These are phyloP conservation scores for Ctenosaura bakeri DNA, from an alignment of 2,797 vertebrate genomes.

Conservation along the genomic window DNA sequence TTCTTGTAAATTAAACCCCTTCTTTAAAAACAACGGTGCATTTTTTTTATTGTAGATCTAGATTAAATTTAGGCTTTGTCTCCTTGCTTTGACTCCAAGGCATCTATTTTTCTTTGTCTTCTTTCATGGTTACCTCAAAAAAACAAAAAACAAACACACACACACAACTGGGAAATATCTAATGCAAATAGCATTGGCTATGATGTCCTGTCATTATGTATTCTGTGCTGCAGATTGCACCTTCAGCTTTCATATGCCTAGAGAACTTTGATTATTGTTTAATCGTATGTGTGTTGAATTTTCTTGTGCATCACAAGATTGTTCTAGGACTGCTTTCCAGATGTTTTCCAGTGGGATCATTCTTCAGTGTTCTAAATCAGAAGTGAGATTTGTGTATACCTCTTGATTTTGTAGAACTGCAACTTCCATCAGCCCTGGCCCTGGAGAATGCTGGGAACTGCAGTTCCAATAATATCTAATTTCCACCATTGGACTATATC, in stretches of 20 bases:
- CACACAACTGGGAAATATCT: neutral
- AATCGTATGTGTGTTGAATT: neutral
- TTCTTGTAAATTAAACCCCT: neutral
- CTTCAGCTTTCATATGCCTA: neutral
- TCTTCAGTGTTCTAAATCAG: neutral
- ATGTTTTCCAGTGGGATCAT: neutral
- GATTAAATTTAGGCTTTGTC: neutral
- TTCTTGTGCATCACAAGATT: neutral
- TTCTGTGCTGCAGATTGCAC: neutral
- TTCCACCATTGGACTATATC: no score
- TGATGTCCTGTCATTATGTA: neutral
- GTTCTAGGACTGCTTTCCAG: neutral
- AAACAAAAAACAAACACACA: neutral
- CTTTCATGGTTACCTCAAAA: neutral
- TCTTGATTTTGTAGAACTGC: no score
- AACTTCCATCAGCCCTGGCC: no score
- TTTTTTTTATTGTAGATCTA: neutral
- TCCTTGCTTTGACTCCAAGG: neutral
- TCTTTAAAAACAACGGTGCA: neutral
- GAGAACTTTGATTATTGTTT: neutral
- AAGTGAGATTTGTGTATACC: neutral
- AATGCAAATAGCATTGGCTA: neutral
- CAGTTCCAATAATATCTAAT: no score
- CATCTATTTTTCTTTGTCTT: constrained; percentile 5
- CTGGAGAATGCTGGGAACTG: no score